Base-by-base conservation (phyloP, 2,888 invertebrate species). In the Ochlodes sylvanus region DNA sequence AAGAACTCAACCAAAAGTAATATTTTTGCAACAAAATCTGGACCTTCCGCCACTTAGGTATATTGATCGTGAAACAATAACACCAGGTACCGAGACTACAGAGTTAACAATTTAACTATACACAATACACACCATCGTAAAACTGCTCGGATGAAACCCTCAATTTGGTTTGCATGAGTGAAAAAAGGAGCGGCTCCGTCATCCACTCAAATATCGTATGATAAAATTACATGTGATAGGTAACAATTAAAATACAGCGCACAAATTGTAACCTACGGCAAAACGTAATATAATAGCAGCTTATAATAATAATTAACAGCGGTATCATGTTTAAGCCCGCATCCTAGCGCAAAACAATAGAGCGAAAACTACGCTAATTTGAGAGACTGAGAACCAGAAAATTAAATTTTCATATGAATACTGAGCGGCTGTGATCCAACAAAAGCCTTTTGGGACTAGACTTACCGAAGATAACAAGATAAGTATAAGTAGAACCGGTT, bases 381-480 rank as follows among this genome's bases (percentile, higher is more conserved):
- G 84, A 83, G 87, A 87, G 86, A 86, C 87, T 88, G 86, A 85
- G 86, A 86, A 85, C 87, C 88, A 84, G 87, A 88, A 89, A 89
- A 91, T 91, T 91, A 85, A 91, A 90, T 90, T 89, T 92, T 91
- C 90, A 89, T 90, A 90, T 87, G 88, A 88, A 88, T 90, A 87
- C 81, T 74, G 81, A 80, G 85, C 79, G 77, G 79, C 81, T 80
- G 82, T 85, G 86, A 90, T 89, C 88, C 87, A 80, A 85, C 84
- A 83, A 88, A 88, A 90, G 89, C 87, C 85, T 86, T 86, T 84
- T 77, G 81, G 82, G 82, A 79, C 82, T 81, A 79, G 80, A 83
- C 83, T 84, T 77, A 81, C 82, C 72, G 80, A 84, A 88, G 88
- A 89, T 88, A 88, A 88, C 87, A 85, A 86, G 86, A 86, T 86